Conservation (phyloP, 2,113 vertebrate species). For the Siphamia tubifer region DNA sequence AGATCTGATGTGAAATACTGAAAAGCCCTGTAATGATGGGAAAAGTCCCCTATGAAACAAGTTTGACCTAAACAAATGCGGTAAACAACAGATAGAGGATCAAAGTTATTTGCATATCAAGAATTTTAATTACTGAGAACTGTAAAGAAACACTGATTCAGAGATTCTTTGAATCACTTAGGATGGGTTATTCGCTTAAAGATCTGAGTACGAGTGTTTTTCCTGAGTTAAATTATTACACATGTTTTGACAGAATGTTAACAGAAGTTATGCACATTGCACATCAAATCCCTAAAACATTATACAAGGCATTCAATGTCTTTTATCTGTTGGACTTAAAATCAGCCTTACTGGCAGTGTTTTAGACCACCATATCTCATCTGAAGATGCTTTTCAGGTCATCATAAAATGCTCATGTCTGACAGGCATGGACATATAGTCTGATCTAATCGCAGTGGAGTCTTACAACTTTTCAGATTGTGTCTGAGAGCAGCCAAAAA, state of each 20-base stretch:
- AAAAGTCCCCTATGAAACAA: neutral
- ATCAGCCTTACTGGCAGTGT: neutral
- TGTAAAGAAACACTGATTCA: neutral
- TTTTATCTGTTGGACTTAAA: neutral
- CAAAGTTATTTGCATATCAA: too few species aligned
- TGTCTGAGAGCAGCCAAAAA: conserved; percentile 8
- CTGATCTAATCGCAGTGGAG: conserved; percentile 32
- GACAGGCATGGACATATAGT: conserved; percentile 19
- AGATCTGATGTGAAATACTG: conserved; percentile 9
- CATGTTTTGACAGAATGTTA: neutral
- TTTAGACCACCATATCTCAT: conserved; percentile 14
- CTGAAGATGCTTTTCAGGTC: conserved; percentile 16
- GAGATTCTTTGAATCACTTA: too few species aligned
- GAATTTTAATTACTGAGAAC: neutral
- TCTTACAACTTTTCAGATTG: conserved; percentile 28
- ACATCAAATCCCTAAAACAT: neutral
- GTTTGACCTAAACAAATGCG: too few species aligned
- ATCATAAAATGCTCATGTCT: conserved; percentile 18
- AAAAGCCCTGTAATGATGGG: neutral
- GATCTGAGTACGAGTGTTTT: neutral
- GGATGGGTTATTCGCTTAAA: conserved; percentile 7
- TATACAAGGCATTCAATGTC: neutral
- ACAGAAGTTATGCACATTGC: neutral
- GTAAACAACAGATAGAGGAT: too few species aligned
- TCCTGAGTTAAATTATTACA: conserved; percentile 2